These are phyloP conservation scores for Margaritifera margaritifera DNA, from an alignment of 2,888 invertebrate genomes.

Conservation along the genomic window DNA sequence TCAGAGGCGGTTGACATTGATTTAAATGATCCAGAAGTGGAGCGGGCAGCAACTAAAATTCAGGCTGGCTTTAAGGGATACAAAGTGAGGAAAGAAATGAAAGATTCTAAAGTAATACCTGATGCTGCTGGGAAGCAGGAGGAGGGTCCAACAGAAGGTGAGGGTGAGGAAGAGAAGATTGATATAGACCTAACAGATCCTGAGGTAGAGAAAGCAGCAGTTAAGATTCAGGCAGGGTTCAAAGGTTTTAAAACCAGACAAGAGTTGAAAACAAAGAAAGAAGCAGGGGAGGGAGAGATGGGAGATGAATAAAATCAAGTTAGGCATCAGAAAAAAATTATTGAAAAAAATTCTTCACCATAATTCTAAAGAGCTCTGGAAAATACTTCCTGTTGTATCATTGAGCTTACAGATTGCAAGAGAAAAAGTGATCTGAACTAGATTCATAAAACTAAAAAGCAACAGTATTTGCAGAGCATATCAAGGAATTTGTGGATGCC, in stretches of 20 bases:
- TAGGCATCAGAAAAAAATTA: slow-evolving; percentile 13
- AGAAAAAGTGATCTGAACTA: neutral
- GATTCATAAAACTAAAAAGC: neutral
- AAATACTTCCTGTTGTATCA: too few species aligned
- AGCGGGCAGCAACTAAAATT: slow-evolving; percentile 64
- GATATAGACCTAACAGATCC: slow-evolving; percentile 60
- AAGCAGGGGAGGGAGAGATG: slow-evolving; percentile 11
- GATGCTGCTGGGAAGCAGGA: slow-evolving; percentile 17
- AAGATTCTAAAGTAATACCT: slow-evolving; percentile 25
- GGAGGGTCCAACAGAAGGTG: slow-evolving; percentile 16
- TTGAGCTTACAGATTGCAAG: neutral
- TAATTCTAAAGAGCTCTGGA: too few species aligned
- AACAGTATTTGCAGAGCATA: neutral
- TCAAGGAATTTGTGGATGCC: too few species aligned
- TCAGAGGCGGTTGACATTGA: slow-evolving; percentile 51
- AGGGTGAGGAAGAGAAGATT: slow-evolving; percentile 42
- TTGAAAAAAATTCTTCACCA: neutral
- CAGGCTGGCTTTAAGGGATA: slow-evolving; percentile 67
- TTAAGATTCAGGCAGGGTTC: slow-evolving; percentile 64
- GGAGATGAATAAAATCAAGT: slow-evolving; percentile 20
- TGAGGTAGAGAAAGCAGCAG: slow-evolving; percentile 54
- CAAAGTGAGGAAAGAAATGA: slow-evolving; percentile 56
- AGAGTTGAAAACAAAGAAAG: slow-evolving; percentile 42
- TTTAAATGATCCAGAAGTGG: slow-evolving; percentile 58
- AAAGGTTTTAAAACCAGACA: slow-evolving; percentile 55